Percentiles rank a stretch among this genome's conserved stretches.
Evolutionary conservation across 2,888 invertebrate species (phyloP).

Genomic region (Nipponacmea schrenckii): DNA sequence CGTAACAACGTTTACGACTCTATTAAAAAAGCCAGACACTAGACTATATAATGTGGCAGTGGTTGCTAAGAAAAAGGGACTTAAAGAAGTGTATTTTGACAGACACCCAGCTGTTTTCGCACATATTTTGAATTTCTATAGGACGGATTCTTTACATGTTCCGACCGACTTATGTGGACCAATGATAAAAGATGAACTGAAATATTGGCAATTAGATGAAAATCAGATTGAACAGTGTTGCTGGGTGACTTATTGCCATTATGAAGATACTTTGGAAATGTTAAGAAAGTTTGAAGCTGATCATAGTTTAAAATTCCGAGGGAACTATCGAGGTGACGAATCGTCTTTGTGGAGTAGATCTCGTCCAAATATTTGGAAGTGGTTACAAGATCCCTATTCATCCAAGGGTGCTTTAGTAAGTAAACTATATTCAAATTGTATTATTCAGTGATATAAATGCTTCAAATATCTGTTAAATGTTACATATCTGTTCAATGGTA

Average conservation of each 20-base stretch:
- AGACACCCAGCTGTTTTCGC: constrained; percentile 17
- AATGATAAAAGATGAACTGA: constrained; percentile 28
- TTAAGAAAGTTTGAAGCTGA: constrained; percentile 21
- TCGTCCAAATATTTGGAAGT: constrained; percentile 20
- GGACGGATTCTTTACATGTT: constrained; percentile 17
- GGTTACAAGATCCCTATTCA: constrained; percentile 25
- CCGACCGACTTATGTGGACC: constrained; percentile 20
- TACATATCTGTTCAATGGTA: too few species aligned
- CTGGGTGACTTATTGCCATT: constrained; percentile 31
- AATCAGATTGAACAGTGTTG: constrained; percentile 37
- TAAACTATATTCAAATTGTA: background rate
- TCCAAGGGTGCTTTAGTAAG: constrained; percentile 26
- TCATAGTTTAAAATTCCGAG: background rate
- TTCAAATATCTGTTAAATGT: too few species aligned
- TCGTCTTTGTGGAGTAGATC: constrained; percentile 14
- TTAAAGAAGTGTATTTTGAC: constrained; percentile 18
- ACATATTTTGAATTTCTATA: constrained; percentile 17
- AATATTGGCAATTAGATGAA: constrained; percentile 38
- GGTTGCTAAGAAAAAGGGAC: background rate
- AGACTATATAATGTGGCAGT: constrained; percentile 10
- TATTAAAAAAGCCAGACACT: constrained; percentile 14
- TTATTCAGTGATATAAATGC: too few species aligned
- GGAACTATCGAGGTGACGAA: background rate
- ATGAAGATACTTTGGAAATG: constrained; percentile 16
- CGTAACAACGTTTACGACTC: constrained; percentile 9